Conservation (phyloP, 2,888 invertebrate species). For the Nymphalis urticae region DNA sequence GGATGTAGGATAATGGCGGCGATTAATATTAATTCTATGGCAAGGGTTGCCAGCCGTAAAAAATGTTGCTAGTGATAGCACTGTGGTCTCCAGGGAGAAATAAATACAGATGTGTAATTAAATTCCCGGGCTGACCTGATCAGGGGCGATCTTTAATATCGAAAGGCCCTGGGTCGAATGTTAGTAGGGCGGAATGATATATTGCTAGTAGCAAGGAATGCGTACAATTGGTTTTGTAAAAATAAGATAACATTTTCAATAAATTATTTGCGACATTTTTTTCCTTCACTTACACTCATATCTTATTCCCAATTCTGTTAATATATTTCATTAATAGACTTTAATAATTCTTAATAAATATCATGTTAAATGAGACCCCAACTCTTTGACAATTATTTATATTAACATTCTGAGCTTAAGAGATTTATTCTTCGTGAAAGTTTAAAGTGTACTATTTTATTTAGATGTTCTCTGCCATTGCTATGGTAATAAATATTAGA, state of each 20-base stretch:
- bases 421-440: too few relatives aligned
- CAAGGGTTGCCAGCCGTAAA: slow-evolving; percentile 37
- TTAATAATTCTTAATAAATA: too few relatives aligned
- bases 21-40: slow-evolving; percentile 40
- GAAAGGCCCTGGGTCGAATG: slow-evolving; percentile 48
- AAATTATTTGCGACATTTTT: too few relatives aligned
- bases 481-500: not conserved
- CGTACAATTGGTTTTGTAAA: not conserved
- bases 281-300: too few relatives aligned
- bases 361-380: too few relatives aligned
- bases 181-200: slow-evolving; percentile 52
- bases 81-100: slow-evolving; percentile 49
- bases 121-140: slow-evolving; percentile 55
- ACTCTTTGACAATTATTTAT: too few relatives aligned
- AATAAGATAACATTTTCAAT: not conserved
- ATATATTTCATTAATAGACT: too few relatives aligned
- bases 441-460: too few relatives aligned
- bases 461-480: not conserved
- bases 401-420: too few relatives aligned
- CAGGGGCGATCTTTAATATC: slow-evolving; percentile 45
- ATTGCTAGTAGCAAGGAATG: slow-evolving; percentile 26
- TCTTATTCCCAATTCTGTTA: too few relatives aligned
- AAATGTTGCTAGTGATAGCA: slow-evolving; percentile 11
- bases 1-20: slow-evolving; percentile 31
- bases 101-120: slow-evolving; percentile 64